Evolutionary conservation across 2,113 vertebrate genomes (phyloP).

Genomic region (Cavia aperea): DNA sequence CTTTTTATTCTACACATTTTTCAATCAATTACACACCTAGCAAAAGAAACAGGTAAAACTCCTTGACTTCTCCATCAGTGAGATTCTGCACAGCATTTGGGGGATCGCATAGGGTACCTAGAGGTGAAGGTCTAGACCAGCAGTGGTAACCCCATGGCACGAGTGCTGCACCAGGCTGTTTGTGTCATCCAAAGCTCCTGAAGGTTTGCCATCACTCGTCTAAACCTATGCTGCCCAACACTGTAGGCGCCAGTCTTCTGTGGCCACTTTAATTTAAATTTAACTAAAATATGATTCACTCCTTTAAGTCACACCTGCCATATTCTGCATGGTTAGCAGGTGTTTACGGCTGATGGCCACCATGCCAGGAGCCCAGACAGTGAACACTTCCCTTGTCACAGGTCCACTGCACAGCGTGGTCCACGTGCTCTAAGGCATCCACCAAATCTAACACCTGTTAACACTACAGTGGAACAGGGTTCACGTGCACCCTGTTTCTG

Average conservation of each 20-base stretch:
- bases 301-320: background rate
- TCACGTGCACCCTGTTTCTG: background rate
- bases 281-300: background rate
- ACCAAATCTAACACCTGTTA: background rate
- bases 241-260: background rate
- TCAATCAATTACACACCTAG: background rate
- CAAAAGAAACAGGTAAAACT: background rate
- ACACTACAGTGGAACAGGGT: background rate
- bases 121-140: background rate
- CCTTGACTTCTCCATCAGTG: background rate
- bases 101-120: background rate
- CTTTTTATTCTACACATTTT: background rate
- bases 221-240: background rate
- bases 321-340: background rate
- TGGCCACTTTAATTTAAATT: background rate
- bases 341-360: background rate
- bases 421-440: background rate
- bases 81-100: background rate
- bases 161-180: too few species aligned
- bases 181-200: too few species aligned
- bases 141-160: too few species aligned
- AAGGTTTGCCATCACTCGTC: too few species aligned
- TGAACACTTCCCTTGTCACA: background rate
- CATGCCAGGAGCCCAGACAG: accelerated
- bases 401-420: background rate